Percentiles rank a stretch among this genome's conserved stretches.
phyloP scores from a whole-genome alignment of 2,797 vertebrate species.

The Sebastolobus altivelis region DNA sequence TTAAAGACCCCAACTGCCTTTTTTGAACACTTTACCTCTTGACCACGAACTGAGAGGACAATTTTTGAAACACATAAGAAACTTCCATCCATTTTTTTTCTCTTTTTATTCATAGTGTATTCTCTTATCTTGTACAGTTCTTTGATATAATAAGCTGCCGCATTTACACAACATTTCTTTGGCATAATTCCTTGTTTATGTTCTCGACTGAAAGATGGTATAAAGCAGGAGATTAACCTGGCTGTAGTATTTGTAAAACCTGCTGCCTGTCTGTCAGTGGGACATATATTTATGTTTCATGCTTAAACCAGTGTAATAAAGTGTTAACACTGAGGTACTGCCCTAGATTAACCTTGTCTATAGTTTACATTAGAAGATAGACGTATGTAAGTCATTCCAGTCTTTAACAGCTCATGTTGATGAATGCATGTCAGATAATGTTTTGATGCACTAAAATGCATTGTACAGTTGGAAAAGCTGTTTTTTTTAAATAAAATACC shows the following conservation, averaged over 20 bases:
- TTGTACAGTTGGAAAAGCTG: slow-evolving; percentile 53
- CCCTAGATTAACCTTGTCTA: slow-evolving; percentile 61
- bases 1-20: slow-evolving; percentile 85
- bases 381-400: slow-evolving; percentile 67
- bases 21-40: slow-evolving; percentile 88
- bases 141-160: slow-evolving; percentile 75
- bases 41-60: slow-evolving; percentile 80
- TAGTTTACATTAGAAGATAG: slow-evolving; percentile 72
- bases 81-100: slow-evolving; percentile 71
- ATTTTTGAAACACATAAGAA: slow-evolving; percentile 71
- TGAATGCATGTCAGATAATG: slow-evolving; percentile 54
- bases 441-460: slow-evolving; percentile 72
- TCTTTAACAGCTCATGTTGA: slow-evolving; percentile 50
- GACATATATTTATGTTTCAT: slow-evolving; percentile 57
- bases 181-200: slow-evolving; percentile 84
- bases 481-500: slow-evolving; percentile 37
- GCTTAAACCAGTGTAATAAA: slow-evolving; percentile 47
- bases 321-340: slow-evolving; percentile 65
- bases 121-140: slow-evolving; percentile 71
- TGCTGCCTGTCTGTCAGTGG: slow-evolving; percentile 21
- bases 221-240: slow-evolving; percentile 50
- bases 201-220: slow-evolving; percentile 76
- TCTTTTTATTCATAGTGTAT: slow-evolving; percentile 68
- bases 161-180: slow-evolving; percentile 81
- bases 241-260: slow-evolving; percentile 39